Percentiles rank a stretch among this genome's conserved stretches.
phyloP scores from a whole-genome alignment of 2,797 vertebrate genomes.

The Merluccius polli region DNA sequence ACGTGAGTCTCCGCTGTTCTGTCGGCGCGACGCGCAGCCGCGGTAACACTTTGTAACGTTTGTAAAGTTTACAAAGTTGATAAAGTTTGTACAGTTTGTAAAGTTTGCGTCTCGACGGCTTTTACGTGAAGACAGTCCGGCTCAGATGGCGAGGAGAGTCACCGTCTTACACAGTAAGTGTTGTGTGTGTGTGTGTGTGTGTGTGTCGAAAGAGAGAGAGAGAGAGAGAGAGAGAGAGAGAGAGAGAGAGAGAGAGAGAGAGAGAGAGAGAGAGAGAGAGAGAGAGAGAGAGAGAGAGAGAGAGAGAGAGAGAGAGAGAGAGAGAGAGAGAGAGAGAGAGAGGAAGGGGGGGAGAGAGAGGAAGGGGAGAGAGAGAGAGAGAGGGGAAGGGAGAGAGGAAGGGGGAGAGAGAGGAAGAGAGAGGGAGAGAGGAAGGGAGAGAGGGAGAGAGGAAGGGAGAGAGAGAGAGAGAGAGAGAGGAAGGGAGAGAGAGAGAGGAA shows the following conservation, averaged over 20 bases:
- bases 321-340: too few relatives aligned
- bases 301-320: neutral
- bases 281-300: neutral
- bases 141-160: neutral
- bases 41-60: neutral
- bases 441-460: too few relatives aligned
- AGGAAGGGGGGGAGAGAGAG: neutral
- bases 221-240: conserved; percentile 3
- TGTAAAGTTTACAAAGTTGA: neutral
- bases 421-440: neutral
- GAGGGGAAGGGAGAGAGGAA: neutral
- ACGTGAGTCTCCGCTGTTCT: too few relatives aligned
- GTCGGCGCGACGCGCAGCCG: too few relatives aligned
- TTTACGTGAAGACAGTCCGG: neutral
- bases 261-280: neutral
- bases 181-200: neutral
- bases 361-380: neutral
- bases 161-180: neutral
- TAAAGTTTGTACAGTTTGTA: too few relatives aligned
- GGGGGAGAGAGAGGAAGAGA: neutral
- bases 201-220: neutral
- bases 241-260: neutral
- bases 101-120: neutral
- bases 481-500: too few relatives aligned
- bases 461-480: too few relatives aligned